Percentiles rank a stretch among this genome's conserved stretches.
Evolutionary conservation across 1,140 invertebrate genomes (phyloP).

Genomic region (Aphelenchoides besseyi): DNA sequence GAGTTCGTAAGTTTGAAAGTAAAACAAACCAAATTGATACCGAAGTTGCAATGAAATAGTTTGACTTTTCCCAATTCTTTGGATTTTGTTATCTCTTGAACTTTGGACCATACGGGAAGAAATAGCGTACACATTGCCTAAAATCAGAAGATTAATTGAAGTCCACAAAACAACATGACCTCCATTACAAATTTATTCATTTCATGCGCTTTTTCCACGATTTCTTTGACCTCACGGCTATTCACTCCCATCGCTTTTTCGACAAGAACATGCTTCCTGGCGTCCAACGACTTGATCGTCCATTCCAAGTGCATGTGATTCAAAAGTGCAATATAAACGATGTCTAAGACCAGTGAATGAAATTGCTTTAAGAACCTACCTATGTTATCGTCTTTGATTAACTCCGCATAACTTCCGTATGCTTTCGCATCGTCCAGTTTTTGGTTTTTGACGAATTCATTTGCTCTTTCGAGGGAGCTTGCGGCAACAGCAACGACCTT

Average conservation of each 20-base stretch:
- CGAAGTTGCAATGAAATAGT: not conserved
- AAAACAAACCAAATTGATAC: not conserved
- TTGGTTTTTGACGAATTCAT: not conserved
- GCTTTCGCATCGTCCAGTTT: constrained; percentile 10
- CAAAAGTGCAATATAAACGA: constrained; percentile 37
- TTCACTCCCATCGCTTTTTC: constrained; percentile 80
- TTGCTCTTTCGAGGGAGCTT: constrained; percentile 13
- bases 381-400: constrained; percentile 24
- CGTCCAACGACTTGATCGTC: constrained; percentile 65
- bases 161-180: too few species aligned
- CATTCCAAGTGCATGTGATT: constrained; percentile 22
- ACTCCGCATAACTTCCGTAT: constrained; percentile 27
- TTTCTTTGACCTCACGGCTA: constrained; percentile 63
- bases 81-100: not conserved
- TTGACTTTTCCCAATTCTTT: not conserved
- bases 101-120: not conserved
- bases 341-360: constrained; percentile 22
- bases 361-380: constrained; percentile 19
- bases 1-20: not conserved
- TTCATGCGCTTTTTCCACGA: constrained; percentile 32
- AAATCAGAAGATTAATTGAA: too few species aligned
- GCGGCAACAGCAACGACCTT: constrained; percentile 24
- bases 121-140: not conserved
- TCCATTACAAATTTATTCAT: constrained; percentile 37
- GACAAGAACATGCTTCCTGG: constrained; percentile 77